Evolutionary conservation across 2,797 vertebrate species (phyloP).

Genomic region (Microctenopoma lineatum): DNA sequence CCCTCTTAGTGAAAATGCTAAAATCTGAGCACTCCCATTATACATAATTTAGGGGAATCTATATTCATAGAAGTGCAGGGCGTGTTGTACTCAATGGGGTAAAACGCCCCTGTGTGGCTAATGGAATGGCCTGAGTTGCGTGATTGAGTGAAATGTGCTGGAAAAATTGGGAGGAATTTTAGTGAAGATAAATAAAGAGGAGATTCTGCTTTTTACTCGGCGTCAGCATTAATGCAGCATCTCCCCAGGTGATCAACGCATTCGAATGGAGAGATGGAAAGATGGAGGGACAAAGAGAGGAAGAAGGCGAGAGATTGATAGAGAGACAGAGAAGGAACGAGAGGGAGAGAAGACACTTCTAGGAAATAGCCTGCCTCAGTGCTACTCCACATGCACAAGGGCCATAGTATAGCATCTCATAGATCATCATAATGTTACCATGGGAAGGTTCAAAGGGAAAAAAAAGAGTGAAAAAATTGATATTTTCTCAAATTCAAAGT

Average conservation of each 20-base stretch:
- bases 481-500: constrained; percentile 77
- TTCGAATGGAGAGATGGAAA: constrained; percentile 72
- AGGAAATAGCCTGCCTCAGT: constrained; percentile 74
- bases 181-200: constrained; percentile 83
- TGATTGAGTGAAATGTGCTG: constrained; percentile 86
- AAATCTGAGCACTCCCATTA: constrained; percentile 82
- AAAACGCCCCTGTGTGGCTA: constrained; percentile 84
- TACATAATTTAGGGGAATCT: constrained; percentile 85
- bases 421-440: constrained; percentile 82
- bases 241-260: constrained; percentile 84
- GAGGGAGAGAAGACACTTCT: constrained; percentile 66
- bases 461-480: constrained; percentile 60
- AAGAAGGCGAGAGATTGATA: constrained; percentile 42
- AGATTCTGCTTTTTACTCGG: constrained; percentile 78
- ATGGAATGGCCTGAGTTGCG: constrained; percentile 83
- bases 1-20: constrained; percentile 81
- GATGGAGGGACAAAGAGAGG: constrained; percentile 62
- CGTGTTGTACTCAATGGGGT: constrained; percentile 84
- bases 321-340: constrained; percentile 23
- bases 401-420: constrained; percentile 74
- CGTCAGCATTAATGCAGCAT: constrained; percentile 82
- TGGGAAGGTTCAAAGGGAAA: constrained; percentile 78
- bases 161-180: constrained; percentile 83
- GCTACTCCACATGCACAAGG: constrained; percentile 73
- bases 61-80: constrained; percentile 83